These are phyloP conservation scores for Colostygia pectinataria DNA, from an alignment of 2,888 invertebrate genomes.

Conservation along the genomic window DNA sequence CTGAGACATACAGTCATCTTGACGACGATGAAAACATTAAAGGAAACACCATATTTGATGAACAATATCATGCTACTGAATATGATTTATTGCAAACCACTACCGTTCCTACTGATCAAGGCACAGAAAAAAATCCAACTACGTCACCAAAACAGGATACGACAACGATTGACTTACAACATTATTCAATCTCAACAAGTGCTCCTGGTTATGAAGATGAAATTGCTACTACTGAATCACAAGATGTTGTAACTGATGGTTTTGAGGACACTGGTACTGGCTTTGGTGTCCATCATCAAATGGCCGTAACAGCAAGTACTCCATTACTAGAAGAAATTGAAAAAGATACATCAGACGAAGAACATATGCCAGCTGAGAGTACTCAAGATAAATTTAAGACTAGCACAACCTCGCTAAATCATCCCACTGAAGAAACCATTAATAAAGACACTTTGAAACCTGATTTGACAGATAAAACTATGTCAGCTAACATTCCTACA, in stretches of 20 bases:
- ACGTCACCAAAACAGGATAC: constrained; percentile 9
- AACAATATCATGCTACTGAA: constrained; percentile 10
- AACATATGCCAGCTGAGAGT: constrained; percentile 14
- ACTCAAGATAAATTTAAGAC: constrained; percentile 12
- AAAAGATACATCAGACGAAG: constrained; percentile 31
- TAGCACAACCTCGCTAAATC: constrained; percentile 14
- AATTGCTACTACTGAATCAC: constrained; percentile 30
- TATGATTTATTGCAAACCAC: constrained; percentile 5
- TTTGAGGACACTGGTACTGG: constrained; percentile 14
- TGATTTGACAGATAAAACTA: constrained; percentile 16
- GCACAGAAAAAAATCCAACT: constrained; percentile 24
- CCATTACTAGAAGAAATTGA: constrained; percentile 40
- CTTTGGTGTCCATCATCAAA: constrained; percentile 19
- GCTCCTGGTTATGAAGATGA: constrained; percentile 31
- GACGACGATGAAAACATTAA: constrained; percentile 20
- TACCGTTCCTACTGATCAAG: constrained; percentile 14
- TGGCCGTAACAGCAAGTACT: constrained; percentile 30
- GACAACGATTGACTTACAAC: constrained; percentile 8
- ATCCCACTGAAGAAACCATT: constrained; percentile 7
- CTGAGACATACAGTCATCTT: constrained; percentile 10
- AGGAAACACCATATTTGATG: constrained; percentile 21
- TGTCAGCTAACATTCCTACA: constrained; percentile 17
- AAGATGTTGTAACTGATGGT: constrained; percentile 15
- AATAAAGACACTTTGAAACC: constrained; percentile 13
- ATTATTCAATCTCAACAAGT: constrained; percentile 19